Evolutionary conservation across 1,140 invertebrate genomes (phyloP).

Genomic region (Sipha flava): DNA sequence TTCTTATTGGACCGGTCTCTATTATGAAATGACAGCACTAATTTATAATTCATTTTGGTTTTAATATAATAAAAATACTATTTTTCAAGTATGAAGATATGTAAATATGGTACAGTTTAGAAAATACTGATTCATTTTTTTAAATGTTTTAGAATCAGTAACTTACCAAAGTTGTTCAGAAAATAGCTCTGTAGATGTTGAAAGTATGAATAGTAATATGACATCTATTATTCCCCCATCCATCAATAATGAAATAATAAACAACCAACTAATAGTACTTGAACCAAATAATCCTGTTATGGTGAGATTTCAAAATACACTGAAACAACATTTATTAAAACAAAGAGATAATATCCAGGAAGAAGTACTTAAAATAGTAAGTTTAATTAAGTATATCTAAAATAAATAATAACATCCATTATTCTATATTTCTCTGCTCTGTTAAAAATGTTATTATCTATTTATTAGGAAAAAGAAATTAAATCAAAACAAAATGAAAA

Average conservation of each 20-base stretch:
- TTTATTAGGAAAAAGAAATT: background rate
- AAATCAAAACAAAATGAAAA: conserved; percentile 12
- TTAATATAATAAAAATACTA: too few relatives aligned
- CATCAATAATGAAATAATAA: background rate
- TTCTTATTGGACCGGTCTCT: too few relatives aligned
- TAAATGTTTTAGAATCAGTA: background rate
- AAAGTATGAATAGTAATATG: background rate
- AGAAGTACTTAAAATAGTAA: conserved; percentile 4
- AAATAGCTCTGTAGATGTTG: background rate
- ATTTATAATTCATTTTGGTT: too few relatives aligned
- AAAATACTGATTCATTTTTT: background rate
- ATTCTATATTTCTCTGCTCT: too few relatives aligned
- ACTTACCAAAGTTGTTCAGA: background rate
- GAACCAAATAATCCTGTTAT: conserved; percentile 22
- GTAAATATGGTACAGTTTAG: background rate
- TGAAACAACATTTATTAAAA: conserved; percentile 23
- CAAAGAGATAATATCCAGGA: background rate
- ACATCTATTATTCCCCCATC: background rate
- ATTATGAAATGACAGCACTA: too few relatives aligned
- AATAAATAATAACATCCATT: background rate
- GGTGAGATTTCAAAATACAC: conserved; percentile 19
- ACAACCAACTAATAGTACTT: background rate
- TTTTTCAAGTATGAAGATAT: background rate
- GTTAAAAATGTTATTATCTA: too few relatives aligned
- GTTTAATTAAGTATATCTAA: background rate